phyloP scores from a whole-genome alignment of 2,797 vertebrate species.

The Alfaro cultratus region DNA sequence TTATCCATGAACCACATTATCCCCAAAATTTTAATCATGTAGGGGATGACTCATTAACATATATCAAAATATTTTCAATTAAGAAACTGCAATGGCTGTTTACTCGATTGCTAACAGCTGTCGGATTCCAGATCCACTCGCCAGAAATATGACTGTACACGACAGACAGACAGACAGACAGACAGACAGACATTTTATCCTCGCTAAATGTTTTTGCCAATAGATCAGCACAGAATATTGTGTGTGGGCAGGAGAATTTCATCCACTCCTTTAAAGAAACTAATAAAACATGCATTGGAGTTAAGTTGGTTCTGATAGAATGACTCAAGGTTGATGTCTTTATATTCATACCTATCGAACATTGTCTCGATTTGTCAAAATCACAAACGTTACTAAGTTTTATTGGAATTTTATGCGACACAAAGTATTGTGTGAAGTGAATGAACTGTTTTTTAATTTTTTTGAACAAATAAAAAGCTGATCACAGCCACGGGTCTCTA shows the following conservation, averaged over 20 bases:
- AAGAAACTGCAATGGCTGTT: not conserved
- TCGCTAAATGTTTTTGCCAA: not conserved
- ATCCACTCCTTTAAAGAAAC: not conserved
- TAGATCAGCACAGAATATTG: not conserved
- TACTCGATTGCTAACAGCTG: not conserved
- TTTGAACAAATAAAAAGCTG: not conserved
- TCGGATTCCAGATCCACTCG: not conserved
- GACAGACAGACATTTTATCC: not conserved
- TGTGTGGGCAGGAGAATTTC: not conserved
- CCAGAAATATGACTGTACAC: not conserved
- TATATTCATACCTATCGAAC: not conserved
- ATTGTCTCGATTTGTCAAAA: not conserved
- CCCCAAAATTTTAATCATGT: not conserved
- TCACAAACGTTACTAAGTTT: not conserved
- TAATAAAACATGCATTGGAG: not conserved
- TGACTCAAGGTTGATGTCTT: not conserved
- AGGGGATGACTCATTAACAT: not conserved
- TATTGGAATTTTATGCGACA: not conserved
- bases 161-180: not conserved
- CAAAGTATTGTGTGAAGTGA: not conserved
- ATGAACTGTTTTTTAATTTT: not conserved
- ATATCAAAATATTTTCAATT: not conserved
- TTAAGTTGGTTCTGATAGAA: not conserved
- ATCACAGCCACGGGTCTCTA: not conserved
- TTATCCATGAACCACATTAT: not conserved